Percentiles rank a stretch among this genome's conserved stretches.
phyloP scores from a whole-genome alignment of 1,140 invertebrate genomes.

The Hylaeus anthracinus region DNA sequence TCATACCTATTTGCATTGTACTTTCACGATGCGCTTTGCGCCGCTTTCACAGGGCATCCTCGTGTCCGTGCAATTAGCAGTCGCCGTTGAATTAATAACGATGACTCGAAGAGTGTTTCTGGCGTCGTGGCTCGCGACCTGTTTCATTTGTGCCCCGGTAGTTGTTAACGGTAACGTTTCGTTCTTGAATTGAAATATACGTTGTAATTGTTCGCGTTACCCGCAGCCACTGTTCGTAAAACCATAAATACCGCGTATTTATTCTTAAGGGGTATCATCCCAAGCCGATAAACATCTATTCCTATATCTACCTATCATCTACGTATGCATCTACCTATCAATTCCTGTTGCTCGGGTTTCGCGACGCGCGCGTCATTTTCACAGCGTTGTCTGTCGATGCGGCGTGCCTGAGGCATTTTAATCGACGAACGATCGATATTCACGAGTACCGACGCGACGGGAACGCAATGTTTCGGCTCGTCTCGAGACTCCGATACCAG shows the following conservation, averaged over 20 bases:
- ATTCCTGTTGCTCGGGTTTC: no score
- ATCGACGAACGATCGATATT: constrained; percentile 61
- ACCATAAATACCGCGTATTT: no score
- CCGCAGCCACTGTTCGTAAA: no score
- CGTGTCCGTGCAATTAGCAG: neutral
- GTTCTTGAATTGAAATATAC: no score
- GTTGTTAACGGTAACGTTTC: no score
- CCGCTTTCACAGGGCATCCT: neutral
- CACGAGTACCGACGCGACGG: constrained; percentile 30
- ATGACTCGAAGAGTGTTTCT: neutral
- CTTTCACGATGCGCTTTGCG: neutral
- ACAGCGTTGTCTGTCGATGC: neutral
- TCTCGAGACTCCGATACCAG: constrained; percentile 54
- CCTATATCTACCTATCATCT: no score
- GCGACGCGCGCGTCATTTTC: neutral
- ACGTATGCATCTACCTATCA: no score
- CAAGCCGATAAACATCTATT: no score
- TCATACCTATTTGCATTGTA: constrained; percentile 6
- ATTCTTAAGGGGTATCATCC: no score
- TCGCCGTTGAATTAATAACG: neutral
- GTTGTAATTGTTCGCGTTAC: no score
- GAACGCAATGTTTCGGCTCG: constrained; percentile 49
- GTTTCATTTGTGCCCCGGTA: neutral
- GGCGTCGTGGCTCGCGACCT: neutral
- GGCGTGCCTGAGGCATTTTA: constrained; percentile 45